Conservation (phyloP, 2,888 invertebrate species). For the Cerastis rubricosa region DNA sequence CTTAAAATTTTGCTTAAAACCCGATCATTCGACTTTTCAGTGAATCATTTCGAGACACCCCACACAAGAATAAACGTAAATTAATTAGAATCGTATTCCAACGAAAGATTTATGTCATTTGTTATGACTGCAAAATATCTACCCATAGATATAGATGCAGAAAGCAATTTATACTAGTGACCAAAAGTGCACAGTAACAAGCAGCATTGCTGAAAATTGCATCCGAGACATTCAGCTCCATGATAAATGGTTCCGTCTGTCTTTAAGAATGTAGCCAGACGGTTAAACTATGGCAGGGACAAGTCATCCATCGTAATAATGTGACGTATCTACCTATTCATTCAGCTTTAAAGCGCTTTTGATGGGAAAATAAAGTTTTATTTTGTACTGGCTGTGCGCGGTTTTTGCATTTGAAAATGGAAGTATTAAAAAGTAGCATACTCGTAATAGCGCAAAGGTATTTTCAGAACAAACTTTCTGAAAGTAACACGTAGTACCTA, state of each 20-base stretch:
- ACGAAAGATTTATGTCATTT: slow-evolving; percentile 20
- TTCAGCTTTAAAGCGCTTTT: slow-evolving; percentile 51
- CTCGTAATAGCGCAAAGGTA: background rate
- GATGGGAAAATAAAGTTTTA: slow-evolving; percentile 41
- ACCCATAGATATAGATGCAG: slow-evolving; percentile 15
- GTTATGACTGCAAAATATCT: slow-evolving; percentile 21
- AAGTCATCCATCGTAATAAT: slow-evolving; percentile 69
- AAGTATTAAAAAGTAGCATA: background rate
- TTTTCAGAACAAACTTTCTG: background rate
- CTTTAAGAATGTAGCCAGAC: slow-evolving; percentile 66
- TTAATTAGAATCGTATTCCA: slow-evolving; percentile 20
- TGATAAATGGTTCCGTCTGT: slow-evolving; percentile 69
- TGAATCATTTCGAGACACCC: background rate
- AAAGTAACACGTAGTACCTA: background rate
- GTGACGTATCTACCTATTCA: slow-evolving; percentile 64
- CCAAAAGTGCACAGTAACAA: slow-evolving; percentile 67
- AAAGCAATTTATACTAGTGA: slow-evolving; percentile 62
- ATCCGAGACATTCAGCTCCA: slow-evolving; percentile 67
- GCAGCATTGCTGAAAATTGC: slow-evolving; percentile 69
- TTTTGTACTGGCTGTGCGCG: slow-evolving; percentile 19
- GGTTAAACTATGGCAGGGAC: slow-evolving; percentile 61
- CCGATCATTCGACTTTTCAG: background rate
- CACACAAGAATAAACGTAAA: slow-evolving; percentile 7
- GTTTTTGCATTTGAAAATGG: slow-evolving; percentile 22
- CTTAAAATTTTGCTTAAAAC: background rate